Base-by-base conservation (phyloP, 1,140 invertebrate species). In the Grapholita molesta region DNA sequence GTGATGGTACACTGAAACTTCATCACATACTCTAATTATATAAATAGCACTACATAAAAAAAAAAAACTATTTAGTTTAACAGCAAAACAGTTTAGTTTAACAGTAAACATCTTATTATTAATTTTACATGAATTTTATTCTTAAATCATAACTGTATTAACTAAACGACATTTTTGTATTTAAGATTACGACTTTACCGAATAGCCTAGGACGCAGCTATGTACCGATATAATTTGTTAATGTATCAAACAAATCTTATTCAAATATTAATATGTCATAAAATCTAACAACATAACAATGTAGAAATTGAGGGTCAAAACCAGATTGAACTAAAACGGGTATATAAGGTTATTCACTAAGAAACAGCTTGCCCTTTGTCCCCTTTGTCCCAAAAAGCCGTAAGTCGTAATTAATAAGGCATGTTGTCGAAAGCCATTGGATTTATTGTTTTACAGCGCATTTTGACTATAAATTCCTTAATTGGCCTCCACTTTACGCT, bases 381-480 rank as follows among this genome's bases (percentile, higher is more conserved):
- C 55, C 24, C 12, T 25, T 52, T 32, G 21, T 66, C 67, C 71
- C 52, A 72, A 72, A 80, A 78, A 79, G 75, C 75, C 78, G 76
- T 75, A 68, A 77, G 70, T 61, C 55, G 72, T 85, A 85, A 89
- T 89, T 88, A 85, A 90, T 85, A 83, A 79, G 83, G 74, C 74
- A 73, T 75, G 74, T 74, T 76, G 78, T 83, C 70, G 79, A 82
- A 78, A 76, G 76, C 80, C 74, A 83, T 86, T 85, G 76, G 75
- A 89, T 91, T 91, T 90, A 90, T 91, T 89, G 84, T 89, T 90
- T 89, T 89, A 91, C 81, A 85, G 78, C 83, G 76, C 78, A 83
- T 82, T 82, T 75, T 72, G 83, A 80, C 81, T 82, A 87, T 90
- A 91, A 88, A 90, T 81, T 84, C 75, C 79, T 85, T 91, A 90